Percentiles rank a stretch among this genome's conserved stretches.
Evolutionary conservation across 2,797 vertebrate species (phyloP).

Genomic region (Carapus acus): DNA sequence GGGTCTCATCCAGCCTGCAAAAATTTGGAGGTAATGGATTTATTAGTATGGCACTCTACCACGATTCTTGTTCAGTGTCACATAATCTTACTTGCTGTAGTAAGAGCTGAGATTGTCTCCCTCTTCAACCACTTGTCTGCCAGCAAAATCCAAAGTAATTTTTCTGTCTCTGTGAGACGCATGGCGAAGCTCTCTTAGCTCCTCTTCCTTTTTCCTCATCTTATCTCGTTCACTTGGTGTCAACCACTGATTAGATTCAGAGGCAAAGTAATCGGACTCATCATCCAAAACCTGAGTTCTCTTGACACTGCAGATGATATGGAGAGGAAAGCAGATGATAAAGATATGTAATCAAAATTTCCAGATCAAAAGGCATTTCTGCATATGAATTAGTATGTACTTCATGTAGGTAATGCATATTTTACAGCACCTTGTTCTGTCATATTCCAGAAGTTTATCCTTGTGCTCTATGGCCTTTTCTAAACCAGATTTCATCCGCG

Average conservation of each 20-base stretch:
- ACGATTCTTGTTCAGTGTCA: neutral
- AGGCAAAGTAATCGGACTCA: conserved; percentile 92
- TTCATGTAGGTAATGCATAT: too few relatives aligned
- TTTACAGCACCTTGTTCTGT: conserved; percentile 82
- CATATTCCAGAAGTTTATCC: conserved; percentile 92
- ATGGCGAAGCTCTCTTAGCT: conserved; percentile 85
- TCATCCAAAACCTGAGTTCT: conserved; percentile 98
- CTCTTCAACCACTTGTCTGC: conserved; percentile 85
- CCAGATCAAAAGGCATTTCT: neutral
- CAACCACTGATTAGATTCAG: conserved; percentile 94
- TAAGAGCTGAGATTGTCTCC: conserved; percentile 77
- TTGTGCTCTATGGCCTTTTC: conserved; percentile 92
- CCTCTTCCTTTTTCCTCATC: conserved; percentile 81
- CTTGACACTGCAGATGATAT: conserved; percentile 71
- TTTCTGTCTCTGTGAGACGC: conserved; percentile 82
- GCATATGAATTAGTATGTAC: conserved; percentile 1
- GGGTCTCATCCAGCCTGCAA: conserved; percentile 84
- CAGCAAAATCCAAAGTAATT: conserved; percentile 92
- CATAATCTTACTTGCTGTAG: conserved; percentile 73
- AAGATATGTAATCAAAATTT: conserved; percentile 1
- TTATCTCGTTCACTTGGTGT: conserved; percentile 82
- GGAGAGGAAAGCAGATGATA: conserved; percentile 2
- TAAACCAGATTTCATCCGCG: conserved; percentile 78
- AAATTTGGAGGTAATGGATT: neutral
- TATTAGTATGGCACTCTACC: neutral